phyloP scores from a whole-genome alignment of 2,888 invertebrate genomes.

The Nomada ferruginata region DNA sequence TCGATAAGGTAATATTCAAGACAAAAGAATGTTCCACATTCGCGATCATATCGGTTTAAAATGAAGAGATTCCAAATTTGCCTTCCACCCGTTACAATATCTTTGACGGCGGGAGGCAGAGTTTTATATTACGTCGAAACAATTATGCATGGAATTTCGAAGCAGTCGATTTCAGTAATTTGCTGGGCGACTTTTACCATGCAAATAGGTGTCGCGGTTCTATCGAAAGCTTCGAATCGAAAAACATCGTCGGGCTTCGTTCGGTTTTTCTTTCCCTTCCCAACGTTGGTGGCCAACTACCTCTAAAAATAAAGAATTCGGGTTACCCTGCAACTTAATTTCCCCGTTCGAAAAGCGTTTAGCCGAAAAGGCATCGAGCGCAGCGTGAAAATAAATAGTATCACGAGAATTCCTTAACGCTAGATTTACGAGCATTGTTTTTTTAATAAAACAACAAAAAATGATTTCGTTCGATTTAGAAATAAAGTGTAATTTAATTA shows the following conservation, averaged over 20 bases:
- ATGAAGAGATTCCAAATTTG: not conserved
- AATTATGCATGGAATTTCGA: slow-evolving; percentile 31
- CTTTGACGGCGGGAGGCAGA: not conserved
- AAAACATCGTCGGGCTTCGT: slow-evolving; percentile 24
- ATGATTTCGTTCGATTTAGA: too few relatives aligned
- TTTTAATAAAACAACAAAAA: too few relatives aligned
- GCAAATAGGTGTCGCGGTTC: slow-evolving; percentile 24
- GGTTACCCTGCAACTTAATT: not conserved
- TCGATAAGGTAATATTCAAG: too few relatives aligned
- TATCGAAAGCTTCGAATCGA: slow-evolving; percentile 7
- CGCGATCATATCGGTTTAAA: not conserved
- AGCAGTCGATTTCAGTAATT: slow-evolving; percentile 27
- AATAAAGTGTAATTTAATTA: too few relatives aligned
- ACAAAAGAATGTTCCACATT: too few relatives aligned
- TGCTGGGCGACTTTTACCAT: slow-evolving; percentile 22
- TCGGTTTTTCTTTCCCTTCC: slow-evolving; percentile 12
- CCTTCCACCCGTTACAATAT: not conserved
- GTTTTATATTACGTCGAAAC: not conserved
- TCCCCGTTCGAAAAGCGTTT: not conserved
- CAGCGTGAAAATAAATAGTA: not conserved
- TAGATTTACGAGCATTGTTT: too few relatives aligned
- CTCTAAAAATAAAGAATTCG: slow-evolving; percentile 19
- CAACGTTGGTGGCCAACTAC: not conserved
- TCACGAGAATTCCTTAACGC: too few relatives aligned
- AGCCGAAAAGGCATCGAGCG: not conserved